A percentile compares a stretch with the other conserved stretches of the same genome.
phyloP scores from a whole-genome alignment of 2,797 vertebrate species.

The Gymnothorax reevesii region DNA sequence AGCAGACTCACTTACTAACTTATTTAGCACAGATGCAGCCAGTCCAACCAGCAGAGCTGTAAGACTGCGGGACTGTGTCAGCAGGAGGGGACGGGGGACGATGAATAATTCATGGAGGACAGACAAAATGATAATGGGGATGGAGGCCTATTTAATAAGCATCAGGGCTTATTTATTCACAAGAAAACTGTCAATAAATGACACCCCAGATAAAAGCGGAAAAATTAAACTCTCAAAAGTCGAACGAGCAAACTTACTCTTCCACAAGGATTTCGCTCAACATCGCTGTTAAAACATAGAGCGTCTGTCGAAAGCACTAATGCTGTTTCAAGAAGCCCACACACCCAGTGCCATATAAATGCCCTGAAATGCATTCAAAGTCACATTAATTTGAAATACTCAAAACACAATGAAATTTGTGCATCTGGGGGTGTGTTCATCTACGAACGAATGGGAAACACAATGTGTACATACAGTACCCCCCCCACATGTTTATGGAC shows the following conservation, averaged over 20 bases:
- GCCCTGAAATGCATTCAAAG: background rate
- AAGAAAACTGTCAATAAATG: conserved; percentile 66
- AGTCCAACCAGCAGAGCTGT: background rate
- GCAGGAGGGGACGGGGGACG: conserved; percentile 43
- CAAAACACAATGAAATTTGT: background rate
- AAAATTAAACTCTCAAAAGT: conserved; percentile 48
- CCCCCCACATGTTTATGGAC: too few species aligned
- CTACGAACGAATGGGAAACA: background rate
- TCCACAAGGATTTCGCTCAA: conserved; percentile 53
- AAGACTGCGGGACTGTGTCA: background rate
- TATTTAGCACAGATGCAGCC: conserved; percentile 15
- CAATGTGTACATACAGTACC: too few species aligned
- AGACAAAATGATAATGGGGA: conserved; percentile 60
- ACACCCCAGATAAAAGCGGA: conserved; percentile 59
- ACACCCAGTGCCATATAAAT: background rate
- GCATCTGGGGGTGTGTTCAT: background rate
- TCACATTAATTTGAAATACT: background rate
- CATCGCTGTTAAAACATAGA: conserved; percentile 46
- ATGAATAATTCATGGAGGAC: conserved; percentile 62
- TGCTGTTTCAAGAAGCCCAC: background rate
- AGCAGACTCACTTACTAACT: conserved; percentile 15
- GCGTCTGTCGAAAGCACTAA: background rate
- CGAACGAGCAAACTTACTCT: conserved; percentile 49
- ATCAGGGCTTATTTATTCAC: conserved; percentile 62
- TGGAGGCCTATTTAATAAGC: conserved; percentile 36